phyloP scores from a whole-genome alignment of 1,140 invertebrate species.

The Eulimnadia texana region DNA sequence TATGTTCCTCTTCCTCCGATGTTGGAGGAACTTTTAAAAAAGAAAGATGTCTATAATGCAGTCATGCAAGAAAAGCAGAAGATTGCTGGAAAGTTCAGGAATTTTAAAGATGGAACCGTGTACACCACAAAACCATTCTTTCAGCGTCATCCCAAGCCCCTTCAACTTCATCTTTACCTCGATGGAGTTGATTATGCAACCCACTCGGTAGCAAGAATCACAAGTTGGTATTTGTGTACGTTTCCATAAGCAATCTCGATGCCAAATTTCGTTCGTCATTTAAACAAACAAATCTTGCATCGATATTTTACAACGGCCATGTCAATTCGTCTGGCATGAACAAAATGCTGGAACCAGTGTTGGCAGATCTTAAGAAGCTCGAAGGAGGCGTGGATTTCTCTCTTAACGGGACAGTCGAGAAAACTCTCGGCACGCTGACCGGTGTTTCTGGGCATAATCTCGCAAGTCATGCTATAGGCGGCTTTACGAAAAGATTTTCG shows the following conservation, averaged over 20 bases:
- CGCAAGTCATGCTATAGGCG: constrained; percentile 6
- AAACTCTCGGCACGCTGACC: constrained; percentile 4
- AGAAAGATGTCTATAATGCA: background rate
- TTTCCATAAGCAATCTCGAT: constrained; percentile 8
- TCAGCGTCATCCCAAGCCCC: constrained; percentile 2
- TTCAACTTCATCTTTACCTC: constrained; percentile 13
- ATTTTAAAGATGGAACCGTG: constrained; percentile 7
- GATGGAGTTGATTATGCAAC: constrained; percentile 12
- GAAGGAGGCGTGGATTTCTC: constrained; percentile 7
- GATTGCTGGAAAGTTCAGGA: background rate
- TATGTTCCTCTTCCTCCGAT: too few species aligned
- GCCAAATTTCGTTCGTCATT: constrained; percentile 1
- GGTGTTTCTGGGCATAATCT: constrained; percentile 8
- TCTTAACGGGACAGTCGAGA: constrained; percentile 4
- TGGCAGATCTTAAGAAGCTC: constrained; percentile 12
- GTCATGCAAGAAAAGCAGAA: background rate
- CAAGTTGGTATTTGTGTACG: constrained; percentile 11
- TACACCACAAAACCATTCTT: background rate
- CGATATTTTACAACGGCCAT: constrained; percentile 5
- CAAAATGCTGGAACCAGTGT: constrained; percentile 12
- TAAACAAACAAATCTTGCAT: background rate
- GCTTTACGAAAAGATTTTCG: constrained; percentile 8
- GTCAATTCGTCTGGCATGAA: constrained; percentile 2
- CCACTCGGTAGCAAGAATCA: constrained; percentile 13
- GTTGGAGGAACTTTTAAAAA: background rate